These are phyloP conservation scores for Eulemur rubriventer DNA, from an alignment of 2,797 vertebrate species.

Conservation along the genomic window DNA sequence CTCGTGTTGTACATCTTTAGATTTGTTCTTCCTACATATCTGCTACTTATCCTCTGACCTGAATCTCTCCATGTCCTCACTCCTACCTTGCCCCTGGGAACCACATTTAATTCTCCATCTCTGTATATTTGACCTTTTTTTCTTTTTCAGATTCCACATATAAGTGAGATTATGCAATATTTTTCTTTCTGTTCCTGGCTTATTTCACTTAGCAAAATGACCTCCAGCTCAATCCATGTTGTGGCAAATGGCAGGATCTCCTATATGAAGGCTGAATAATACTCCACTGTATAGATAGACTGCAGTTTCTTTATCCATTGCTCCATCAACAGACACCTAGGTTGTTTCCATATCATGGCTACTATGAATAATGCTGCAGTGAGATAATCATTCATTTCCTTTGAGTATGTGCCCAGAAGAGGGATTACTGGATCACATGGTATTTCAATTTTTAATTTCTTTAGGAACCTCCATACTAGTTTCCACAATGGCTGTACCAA, in stretches of 20 bases:
- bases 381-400: background rate
- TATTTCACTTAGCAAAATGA: background rate
- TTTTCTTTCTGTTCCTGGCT: background rate
- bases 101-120: background rate
- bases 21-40: background rate
- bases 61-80: background rate
- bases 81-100: no score
- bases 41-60: background rate
- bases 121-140: background rate
- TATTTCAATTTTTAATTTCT: background rate
- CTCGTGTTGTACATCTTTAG: background rate
- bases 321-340: background rate
- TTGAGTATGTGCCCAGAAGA: background rate
- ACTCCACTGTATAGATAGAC: background rate
- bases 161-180: background rate
- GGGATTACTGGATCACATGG: background rate
- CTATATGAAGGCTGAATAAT: background rate
- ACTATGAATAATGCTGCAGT: background rate
- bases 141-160: background rate
- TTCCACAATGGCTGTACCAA: background rate
- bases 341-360: background rate
- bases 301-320: background rate
- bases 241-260: background rate
- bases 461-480: background rate
- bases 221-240: background rate